Evolutionary conservation across 2,797 vertebrate genomes (phyloP).

Genomic region (Megalops cyprinoides): DNA sequence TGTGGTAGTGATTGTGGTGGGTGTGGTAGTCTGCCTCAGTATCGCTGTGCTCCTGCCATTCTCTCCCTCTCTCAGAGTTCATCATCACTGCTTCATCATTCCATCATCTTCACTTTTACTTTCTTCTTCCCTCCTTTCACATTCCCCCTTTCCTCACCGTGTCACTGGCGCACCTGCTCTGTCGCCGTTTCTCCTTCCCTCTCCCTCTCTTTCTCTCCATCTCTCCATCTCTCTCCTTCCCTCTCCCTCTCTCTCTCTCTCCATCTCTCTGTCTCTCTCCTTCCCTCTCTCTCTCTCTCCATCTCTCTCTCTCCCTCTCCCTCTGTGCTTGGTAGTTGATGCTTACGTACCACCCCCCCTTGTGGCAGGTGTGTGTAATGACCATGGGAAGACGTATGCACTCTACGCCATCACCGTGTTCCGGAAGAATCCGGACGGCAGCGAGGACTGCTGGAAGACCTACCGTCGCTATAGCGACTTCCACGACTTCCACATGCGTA

Average conservation of each 20-base stretch:
- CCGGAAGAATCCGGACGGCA: conserved; percentile 79
- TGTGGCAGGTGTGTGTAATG: conserved; percentile 44
- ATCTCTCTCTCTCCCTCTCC: background rate
- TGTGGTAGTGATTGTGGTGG: too few relatives aligned
- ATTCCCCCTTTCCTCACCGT: conserved; percentile 36
- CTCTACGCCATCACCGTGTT: conserved; percentile 95
- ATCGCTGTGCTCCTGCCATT: background rate
- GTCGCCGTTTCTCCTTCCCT: background rate
- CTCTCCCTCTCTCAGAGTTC: background rate
- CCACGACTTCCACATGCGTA: conserved; percentile 98
- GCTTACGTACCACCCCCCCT: background rate
- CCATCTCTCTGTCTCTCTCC: conserved; percentile 18
- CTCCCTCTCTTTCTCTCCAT: too few relatives aligned
- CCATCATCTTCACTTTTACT: conserved; percentile 60
- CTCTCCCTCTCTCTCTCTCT: conserved; percentile 42
- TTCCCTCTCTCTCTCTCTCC: background rate
- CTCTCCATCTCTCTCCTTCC: too few relatives aligned
- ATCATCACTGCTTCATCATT: conserved; percentile 42
- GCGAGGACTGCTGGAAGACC: conserved; percentile 94
- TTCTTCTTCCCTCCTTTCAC: conserved; percentile 51
- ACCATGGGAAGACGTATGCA: conserved; percentile 97
- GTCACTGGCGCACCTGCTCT: conserved; percentile 52
- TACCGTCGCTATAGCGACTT: conserved; percentile 98
- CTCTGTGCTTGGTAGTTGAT: too few relatives aligned
- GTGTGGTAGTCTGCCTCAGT: too few relatives aligned